Evolutionary conservation across 2,113 vertebrate genomes (phyloP).

Genomic region (Pangasianodon hypophthalmus): DNA sequence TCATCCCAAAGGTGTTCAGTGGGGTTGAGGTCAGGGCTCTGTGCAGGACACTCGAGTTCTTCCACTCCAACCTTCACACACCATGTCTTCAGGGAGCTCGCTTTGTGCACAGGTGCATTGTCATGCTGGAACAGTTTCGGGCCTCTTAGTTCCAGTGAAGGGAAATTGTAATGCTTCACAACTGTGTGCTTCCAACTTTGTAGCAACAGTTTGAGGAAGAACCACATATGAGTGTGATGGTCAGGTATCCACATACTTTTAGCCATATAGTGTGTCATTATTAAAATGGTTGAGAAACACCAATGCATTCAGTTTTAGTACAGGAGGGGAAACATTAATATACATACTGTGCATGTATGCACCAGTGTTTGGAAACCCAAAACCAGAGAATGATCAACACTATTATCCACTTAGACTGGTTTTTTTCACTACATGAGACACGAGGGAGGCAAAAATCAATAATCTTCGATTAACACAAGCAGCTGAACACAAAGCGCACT

Average conservation of each 20-base stretch:
- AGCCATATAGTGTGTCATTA: not conserved
- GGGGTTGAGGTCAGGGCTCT: not conserved
- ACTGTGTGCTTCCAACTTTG: too few relatives aligned
- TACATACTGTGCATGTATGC: not conserved
- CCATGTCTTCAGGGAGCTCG: too few relatives aligned
- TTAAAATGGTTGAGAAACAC: not conserved
- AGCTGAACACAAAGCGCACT: not conserved
- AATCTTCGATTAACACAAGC: not conserved
- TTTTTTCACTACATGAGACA: not conserved
- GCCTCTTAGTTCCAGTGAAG: not conserved
- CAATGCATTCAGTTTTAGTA: too few relatives aligned
- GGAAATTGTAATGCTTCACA: too few relatives aligned
- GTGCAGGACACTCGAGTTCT: not conserved
- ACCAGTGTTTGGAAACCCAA: not conserved
- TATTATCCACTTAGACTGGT: not conserved
- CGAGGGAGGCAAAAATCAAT: not conserved
- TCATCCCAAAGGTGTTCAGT: too few relatives aligned
- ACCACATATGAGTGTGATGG: too few relatives aligned
- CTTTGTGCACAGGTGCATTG: not conserved
- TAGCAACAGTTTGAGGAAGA: not conserved
- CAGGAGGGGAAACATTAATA: too few relatives aligned
- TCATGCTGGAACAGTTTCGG: not conserved
- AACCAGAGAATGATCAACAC: not conserved
- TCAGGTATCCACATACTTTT: too few relatives aligned
- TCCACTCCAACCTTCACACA: too few relatives aligned